Evolutionary conservation across 2,113 vertebrate species (phyloP).

Genomic region (Origma solitaria): DNA sequence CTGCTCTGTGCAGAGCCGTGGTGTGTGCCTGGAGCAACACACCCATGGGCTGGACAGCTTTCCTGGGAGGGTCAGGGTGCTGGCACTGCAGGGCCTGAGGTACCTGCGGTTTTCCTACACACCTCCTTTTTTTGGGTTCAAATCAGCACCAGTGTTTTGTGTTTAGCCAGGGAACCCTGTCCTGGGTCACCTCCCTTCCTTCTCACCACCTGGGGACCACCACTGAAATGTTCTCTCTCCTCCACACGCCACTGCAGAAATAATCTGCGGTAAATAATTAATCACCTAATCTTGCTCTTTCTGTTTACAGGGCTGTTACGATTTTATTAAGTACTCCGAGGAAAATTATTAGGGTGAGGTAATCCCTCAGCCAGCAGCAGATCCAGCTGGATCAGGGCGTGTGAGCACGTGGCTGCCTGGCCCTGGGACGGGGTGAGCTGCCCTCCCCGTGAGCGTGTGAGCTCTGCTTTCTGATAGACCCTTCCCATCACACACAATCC

Average conservation of each 20-base stretch:
- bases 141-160: fast-evolving
- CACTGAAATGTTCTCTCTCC: neutral
- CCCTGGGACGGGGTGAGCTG: neutral
- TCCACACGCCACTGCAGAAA: neutral
- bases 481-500: neutral
- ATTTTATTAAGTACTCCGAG: neutral
- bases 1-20: neutral
- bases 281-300: neutral
- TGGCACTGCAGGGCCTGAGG: neutral
- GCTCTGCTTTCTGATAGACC: neutral
- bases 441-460: fast-evolving
- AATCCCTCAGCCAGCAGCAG: neutral
- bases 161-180: neutral
- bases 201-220: neutral
- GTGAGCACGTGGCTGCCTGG: neutral
- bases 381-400: neutral
- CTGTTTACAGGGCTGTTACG: neutral
- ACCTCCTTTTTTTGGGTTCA: fast-evolving
- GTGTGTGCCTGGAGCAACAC: neutral
- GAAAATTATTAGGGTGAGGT: neutral
- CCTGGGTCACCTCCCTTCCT: neutral
- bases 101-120: neutral
- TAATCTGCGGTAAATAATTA: neutral
- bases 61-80: neutral
- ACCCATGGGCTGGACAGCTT: neutral